Conservation (phyloP, 2,113 vertebrate species). For the Rousettus leschenaultii region DNA sequence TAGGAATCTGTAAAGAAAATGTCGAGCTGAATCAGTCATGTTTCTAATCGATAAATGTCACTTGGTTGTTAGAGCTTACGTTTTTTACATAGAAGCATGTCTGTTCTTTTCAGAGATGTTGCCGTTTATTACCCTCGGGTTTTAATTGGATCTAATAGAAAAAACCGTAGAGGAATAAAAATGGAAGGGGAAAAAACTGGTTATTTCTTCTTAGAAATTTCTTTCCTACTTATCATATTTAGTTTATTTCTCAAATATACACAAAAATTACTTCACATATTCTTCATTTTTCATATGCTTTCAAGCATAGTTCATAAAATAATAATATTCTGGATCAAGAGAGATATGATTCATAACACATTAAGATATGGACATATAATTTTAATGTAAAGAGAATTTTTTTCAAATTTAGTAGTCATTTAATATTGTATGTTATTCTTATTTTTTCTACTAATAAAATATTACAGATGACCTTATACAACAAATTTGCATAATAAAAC, state of each 20-base stretch:
- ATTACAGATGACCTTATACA: background rate
- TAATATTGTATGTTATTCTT: background rate
- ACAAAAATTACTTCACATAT: background rate
- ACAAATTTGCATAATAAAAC: background rate
- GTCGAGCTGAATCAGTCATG: slow-evolving; percentile 45
- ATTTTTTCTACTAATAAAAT: slow-evolving; percentile 38
- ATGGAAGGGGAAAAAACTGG: slow-evolving; percentile 32
- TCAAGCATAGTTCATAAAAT: slow-evolving; percentile 42
- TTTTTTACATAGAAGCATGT: slow-evolving; percentile 57
- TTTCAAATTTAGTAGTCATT: slow-evolving; percentile 56
- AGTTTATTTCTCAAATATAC: background rate
- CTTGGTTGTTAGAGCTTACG: slow-evolving; percentile 64
- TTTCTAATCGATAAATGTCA: slow-evolving; percentile 65
- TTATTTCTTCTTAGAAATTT: slow-evolving; percentile 61
- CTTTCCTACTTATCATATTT: background rate
- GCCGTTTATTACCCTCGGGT: slow-evolving; percentile 65
- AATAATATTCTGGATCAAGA: slow-evolving; percentile 10
- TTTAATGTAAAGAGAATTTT: background rate
- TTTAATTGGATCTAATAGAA: slow-evolving; percentile 54
- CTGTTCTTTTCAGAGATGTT: slow-evolving; percentile 48
- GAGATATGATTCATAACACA: background rate
- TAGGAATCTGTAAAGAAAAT: slow-evolving; percentile 61
- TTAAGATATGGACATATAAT: slow-evolving; percentile 12
- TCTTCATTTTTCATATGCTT: slow-evolving; percentile 40
- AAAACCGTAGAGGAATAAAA: slow-evolving; percentile 6